Evolutionary conservation across 1,140 invertebrate species (phyloP), one percentile per base, ranked within the genome.

Genomic region (Drosophila nasuta): DNA sequence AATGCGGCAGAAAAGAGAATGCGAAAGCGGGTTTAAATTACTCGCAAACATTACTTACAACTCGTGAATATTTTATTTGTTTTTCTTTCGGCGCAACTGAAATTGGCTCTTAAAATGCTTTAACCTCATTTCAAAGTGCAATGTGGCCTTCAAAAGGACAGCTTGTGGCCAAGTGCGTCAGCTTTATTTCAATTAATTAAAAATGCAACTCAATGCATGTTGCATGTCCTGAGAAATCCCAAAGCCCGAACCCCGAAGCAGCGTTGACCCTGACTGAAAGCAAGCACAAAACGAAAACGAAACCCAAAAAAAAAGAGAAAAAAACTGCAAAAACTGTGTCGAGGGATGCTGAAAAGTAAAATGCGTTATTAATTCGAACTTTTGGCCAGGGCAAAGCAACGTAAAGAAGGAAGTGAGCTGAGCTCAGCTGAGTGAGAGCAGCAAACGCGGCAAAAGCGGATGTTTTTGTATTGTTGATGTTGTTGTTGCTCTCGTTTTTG

Each of bases 111-210:
- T 58, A 57, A 63, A 70, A 49, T 62, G 41, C 38, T 52, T 64
- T 63, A 62, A 63, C 73, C 66, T 64, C 67, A 46, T 28, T 71
- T 52, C 35, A 43, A 52, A 67, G 15, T 56, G 57, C 48, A 30
- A 25, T 46, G 8, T 46, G 60, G 73, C 59, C 67, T 71, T 71
- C 73, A 72, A 52, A 64, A 45, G 17, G 58, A 43, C 43, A 63
- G 49, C 58, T 35, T 46, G 41, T 57, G 65, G 66, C 72, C 57
- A 58, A 69, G 58, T 63, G 66, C 59, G 45, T 52, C 66, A 70
- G 67, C 46, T 75, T 71, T 75, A 71, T 71, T 71, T 71, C 57
- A 71, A 71, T 75, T 75, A 75, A 75, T 75, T 75, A 75, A 75
- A 75, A 75, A 65, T 75, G 60, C 59, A 75, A 43, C 73, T 75